phyloP scores from a whole-genome alignment of 2,113 vertebrate species.

The Suricata suricatta region DNA sequence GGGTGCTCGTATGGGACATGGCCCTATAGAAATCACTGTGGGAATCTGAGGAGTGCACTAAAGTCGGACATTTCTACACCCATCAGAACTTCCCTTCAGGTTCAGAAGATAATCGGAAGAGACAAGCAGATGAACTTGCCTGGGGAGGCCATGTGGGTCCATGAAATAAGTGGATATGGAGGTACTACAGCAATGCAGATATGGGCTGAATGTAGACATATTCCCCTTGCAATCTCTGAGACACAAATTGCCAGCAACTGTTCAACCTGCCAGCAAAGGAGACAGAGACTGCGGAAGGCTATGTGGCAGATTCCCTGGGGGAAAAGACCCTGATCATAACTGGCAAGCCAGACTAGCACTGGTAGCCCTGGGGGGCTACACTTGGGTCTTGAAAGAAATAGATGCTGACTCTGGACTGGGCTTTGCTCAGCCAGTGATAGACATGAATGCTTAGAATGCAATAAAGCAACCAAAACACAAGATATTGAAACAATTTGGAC shows the following conservation, averaged over 20 bases:
- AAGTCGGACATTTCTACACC: background rate
- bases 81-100: background rate
- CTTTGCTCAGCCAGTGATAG: background rate
- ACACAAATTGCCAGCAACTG: background rate
- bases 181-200: background rate
- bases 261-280: background rate
- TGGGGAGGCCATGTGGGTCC: background rate
- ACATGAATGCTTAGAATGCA: background rate
- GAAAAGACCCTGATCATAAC: background rate
- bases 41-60: background rate
- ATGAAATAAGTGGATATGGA: background rate
- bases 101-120: background rate
- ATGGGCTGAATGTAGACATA: background rate
- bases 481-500: background rate
- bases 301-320: background rate
- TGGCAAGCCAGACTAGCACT: background rate
- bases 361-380: background rate
- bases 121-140: background rate
- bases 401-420: background rate
- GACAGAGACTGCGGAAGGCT: background rate
- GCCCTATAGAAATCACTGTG: background rate
- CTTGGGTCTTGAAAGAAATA: background rate
- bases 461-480: background rate
- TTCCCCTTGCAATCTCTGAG: background rate
- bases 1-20: background rate